Percentiles rank a stretch among this genome's conserved stretches.
Evolutionary conservation across 1,140 invertebrate species (phyloP).

Genomic region (Zaprionus tsacasi): DNA sequence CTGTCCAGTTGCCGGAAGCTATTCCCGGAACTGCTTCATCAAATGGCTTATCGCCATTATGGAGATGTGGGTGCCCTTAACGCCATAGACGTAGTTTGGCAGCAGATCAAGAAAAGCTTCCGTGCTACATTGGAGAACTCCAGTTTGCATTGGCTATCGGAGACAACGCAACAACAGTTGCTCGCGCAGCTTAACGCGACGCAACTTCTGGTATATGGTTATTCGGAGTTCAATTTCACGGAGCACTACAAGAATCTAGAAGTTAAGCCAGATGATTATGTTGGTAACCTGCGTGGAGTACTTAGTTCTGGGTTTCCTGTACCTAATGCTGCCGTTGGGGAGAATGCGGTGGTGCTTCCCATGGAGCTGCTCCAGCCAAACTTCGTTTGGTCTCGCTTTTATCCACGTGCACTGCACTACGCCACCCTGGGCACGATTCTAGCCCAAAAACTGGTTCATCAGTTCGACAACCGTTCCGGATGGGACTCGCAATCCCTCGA

Average conservation of each 20-base stretch:
- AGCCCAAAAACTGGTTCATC: slow-evolving; percentile 87
- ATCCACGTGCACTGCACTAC: slow-evolving; percentile 84
- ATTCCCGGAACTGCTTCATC: slow-evolving; percentile 64
- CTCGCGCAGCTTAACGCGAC: slow-evolving; percentile 61
- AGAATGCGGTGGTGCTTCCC: slow-evolving; percentile 61
- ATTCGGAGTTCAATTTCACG: slow-evolving; percentile 57
- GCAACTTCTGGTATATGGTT: slow-evolving; percentile 49
- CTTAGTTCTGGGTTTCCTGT: slow-evolving; percentile 10
- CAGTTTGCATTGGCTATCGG: slow-evolving; percentile 53
- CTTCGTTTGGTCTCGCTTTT: slow-evolving; percentile 71
- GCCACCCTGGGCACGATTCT: slow-evolving; percentile 86
- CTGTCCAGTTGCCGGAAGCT: slow-evolving; percentile 40
- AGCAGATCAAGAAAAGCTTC: slow-evolving; percentile 61
- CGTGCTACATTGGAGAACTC: slow-evolving; percentile 32
- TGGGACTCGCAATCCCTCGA: slow-evolving; percentile 61
- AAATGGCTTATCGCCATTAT: slow-evolving; percentile 59
- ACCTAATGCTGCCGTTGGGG: slow-evolving; percentile 10
- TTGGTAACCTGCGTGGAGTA: slow-evolving; percentile 57
- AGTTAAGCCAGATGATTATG: slow-evolving; percentile 51
- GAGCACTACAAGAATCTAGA: slow-evolving; percentile 43
- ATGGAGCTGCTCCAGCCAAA: slow-evolving; percentile 70
- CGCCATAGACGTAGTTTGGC: slow-evolving; percentile 64
- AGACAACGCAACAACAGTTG: slow-evolving; percentile 43
- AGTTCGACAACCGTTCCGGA: slow-evolving; percentile 85
- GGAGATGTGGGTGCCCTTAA: slow-evolving; percentile 36